Percentiles rank a stretch among this genome's conserved stretches.
These are phyloP conservation scores for Poecilia velifera DNA, from an alignment of 2,797 vertebrate genomes.

Conservation along the genomic window DNA sequence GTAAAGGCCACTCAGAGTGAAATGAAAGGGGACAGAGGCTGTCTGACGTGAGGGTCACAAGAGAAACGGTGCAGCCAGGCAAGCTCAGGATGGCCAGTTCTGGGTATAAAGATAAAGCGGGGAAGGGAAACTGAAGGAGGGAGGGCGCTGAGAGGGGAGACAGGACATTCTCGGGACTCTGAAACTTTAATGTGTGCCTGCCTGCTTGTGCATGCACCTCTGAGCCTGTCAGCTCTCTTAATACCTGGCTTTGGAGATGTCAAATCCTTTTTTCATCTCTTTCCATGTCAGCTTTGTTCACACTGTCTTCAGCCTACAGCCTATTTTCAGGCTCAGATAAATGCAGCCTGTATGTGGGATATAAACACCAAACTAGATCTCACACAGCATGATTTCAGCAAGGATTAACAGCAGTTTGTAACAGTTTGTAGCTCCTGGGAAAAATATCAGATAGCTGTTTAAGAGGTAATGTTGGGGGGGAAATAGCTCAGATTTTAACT, in stretches of 20 bases:
- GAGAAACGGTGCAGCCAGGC: conserved; percentile 43
- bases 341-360: conserved; percentile 37
- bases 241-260: conserved; percentile 75
- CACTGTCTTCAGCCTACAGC: conserved; percentile 62
- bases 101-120: conserved; percentile 33
- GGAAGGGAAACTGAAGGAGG: not conserved
- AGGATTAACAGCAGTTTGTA: conserved; percentile 31
- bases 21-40: conserved; percentile 57
- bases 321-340: conserved; percentile 62
- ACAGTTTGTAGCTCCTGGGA: conserved; percentile 21
- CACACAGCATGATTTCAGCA: conserved; percentile 25
- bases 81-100: conserved; percentile 44
- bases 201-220: conserved; percentile 73
- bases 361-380: conserved; percentile 37
- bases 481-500: conserved; percentile 30
- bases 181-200: conserved; percentile 74
- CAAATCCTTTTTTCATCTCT: conserved; percentile 69
- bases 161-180: conserved; percentile 64
- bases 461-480: conserved; percentile 35
- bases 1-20: conserved; percentile 65
- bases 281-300: conserved; percentile 72
- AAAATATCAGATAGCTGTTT: conserved; percentile 19
- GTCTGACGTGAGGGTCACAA: conserved; percentile 57
- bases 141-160: conserved; percentile 33
- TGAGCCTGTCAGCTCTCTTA: conserved; percentile 71